phyloP scores from a whole-genome alignment of 2,888 invertebrate genomes.

The Ormia ochracea region DNA sequence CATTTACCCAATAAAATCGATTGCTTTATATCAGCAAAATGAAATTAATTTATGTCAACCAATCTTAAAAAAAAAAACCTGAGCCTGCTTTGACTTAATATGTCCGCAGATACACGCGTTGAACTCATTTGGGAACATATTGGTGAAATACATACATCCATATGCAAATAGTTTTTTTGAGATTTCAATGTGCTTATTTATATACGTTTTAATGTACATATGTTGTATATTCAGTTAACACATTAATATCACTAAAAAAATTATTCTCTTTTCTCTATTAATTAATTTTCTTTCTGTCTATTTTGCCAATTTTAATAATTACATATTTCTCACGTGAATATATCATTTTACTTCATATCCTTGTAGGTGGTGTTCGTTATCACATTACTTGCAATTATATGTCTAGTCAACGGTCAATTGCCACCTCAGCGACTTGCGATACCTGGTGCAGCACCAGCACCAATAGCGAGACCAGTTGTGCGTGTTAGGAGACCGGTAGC shows the following conservation, averaged over 20 bases:
- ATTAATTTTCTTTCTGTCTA: too few species aligned
- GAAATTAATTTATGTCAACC: conserved; percentile 7
- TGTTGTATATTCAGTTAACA: background rate
- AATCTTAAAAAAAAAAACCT: conserved; percentile 32
- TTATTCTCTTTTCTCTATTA: too few species aligned
- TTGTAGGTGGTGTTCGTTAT: conserved; percentile 62
- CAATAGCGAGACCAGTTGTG: conserved; percentile 68
- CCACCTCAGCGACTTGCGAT: conserved; percentile 82
- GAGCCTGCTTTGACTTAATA: conserved; percentile 40
- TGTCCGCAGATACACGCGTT: background rate
- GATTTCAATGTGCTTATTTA: too few species aligned
- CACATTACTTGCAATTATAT: conserved; percentile 28
- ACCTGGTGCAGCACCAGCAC: conserved; percentile 80
- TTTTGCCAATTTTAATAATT: too few species aligned
- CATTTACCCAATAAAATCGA: conserved; percentile 14
- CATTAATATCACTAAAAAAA: too few species aligned
- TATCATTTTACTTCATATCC: background rate
- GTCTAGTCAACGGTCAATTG: conserved; percentile 76
- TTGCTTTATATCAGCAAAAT: conserved; percentile 12
- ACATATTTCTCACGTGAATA: background rate
- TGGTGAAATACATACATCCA: too few species aligned
- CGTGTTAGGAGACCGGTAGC: conserved; percentile 77
- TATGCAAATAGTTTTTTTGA: too few species aligned
- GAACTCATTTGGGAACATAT: background rate
- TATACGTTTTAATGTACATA: background rate